Evolutionary conservation across 1,140 invertebrate genomes (phyloP).

Genomic region (Drosophila azteca): DNA sequence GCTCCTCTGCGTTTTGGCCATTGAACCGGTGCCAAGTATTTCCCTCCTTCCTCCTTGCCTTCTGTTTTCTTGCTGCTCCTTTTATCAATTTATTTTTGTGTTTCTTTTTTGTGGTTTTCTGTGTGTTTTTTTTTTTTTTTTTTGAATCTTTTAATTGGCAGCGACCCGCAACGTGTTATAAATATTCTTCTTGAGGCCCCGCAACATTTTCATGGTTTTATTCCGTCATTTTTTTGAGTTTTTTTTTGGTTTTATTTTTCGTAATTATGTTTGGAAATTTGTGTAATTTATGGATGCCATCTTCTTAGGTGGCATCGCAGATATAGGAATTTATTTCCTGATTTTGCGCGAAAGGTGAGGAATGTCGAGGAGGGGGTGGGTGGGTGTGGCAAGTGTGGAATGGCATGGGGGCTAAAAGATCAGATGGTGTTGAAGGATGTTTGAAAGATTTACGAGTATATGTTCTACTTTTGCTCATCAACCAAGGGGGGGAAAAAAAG

Average conservation of each 20-base stretch:
- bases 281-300: slow-evolving; percentile 37
- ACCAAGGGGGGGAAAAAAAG: no score
- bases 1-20: slow-evolving; percentile 52
- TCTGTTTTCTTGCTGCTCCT: slow-evolving; percentile 17
- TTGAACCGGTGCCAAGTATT: slow-evolving; percentile 75
- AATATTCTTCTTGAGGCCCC: slow-evolving; percentile 51
- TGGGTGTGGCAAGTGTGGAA: background rate
- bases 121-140: slow-evolving; percentile 24
- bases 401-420: background rate
- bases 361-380: background rate
- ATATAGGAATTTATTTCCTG: slow-evolving; percentile 36
- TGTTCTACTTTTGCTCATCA: no score
- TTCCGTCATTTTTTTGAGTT: slow-evolving; percentile 14
- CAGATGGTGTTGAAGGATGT: background rate
- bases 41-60: slow-evolving; percentile 40
- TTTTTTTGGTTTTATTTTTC: slow-evolving; percentile 34
- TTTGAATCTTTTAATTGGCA: slow-evolving; percentile 57
- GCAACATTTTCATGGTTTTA: slow-evolving; percentile 59
- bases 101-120: slow-evolving; percentile 15
- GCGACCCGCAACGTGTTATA: slow-evolving; percentile 56
- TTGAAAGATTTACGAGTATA: no score
- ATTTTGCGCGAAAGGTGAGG: slow-evolving; percentile 22
- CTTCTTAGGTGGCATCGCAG: slow-evolving; percentile 43
- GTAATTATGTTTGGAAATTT: slow-evolving; percentile 61
- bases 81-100: slow-evolving; percentile 45